Conservation (phyloP, 2,113 vertebrate species). For the Antechinus flavipes region DNA sequence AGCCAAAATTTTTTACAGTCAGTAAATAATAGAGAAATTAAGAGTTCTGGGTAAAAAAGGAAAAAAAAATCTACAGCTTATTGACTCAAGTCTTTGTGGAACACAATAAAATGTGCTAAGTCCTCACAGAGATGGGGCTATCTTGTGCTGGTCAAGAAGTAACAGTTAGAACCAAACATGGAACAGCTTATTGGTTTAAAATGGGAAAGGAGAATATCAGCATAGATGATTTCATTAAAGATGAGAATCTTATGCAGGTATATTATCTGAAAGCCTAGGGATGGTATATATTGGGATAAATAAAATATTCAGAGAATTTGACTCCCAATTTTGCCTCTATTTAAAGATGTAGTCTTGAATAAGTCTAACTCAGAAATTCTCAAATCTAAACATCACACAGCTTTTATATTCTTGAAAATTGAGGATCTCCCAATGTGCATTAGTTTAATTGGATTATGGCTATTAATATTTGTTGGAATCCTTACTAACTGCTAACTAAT, state of each 20-base stretch:
- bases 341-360: not conserved
- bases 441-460: not conserved
- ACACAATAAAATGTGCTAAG: too few species aligned
- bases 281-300: not conserved
- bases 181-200: too few species aligned
- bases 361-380: not conserved
- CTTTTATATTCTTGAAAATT: not conserved
- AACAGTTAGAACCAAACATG: too few species aligned
- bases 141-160: too few species aligned
- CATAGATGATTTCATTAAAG: not conserved
- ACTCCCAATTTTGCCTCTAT: not conserved
- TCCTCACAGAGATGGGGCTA: too few species aligned
- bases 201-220: not conserved
- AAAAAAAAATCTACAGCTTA: too few species aligned
- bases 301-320: not conserved
- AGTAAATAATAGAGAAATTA: too few species aligned
- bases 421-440: not conserved
- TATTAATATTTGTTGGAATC: too few species aligned
- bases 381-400: not conserved
- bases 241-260: not conserved
- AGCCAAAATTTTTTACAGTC: too few species aligned
- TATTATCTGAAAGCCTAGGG: not conserved
- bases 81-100: too few species aligned
- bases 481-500: too few species aligned
- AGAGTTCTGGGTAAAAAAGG: too few species aligned